Percentiles rank a stretch among this genome's conserved stretches.
Evolutionary conservation across 2,888 invertebrate species (phyloP).

Genomic region (Lamellibrachia columna): DNA sequence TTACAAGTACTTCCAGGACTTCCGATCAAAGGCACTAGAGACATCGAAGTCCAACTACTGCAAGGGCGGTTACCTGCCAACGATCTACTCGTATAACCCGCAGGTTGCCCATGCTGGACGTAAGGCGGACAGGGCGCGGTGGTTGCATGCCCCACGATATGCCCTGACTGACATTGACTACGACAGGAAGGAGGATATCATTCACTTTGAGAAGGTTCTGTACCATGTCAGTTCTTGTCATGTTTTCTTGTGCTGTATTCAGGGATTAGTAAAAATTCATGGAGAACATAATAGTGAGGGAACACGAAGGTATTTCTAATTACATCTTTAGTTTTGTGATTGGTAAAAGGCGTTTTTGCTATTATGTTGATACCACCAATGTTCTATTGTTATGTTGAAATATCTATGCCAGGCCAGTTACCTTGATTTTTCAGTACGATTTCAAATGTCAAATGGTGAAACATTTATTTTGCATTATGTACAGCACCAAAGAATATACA

Average conservation of each 20-base stretch:
- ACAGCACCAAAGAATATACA: neutral
- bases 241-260: neutral
- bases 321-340: neutral
- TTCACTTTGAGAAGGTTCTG: slow-evolving; percentile 55
- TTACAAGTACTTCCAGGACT: slow-evolving; percentile 66
- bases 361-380: neutral
- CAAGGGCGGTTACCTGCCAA: slow-evolving; percentile 64
- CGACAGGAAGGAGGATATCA: slow-evolving; percentile 61
- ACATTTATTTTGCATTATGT: neutral
- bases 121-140: slow-evolving; percentile 60
- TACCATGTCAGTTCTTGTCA: neutral
- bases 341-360: neutral
- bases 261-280: neutral
- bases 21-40: slow-evolving; percentile 60
- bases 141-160: slow-evolving; percentile 60
- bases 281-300: neutral
- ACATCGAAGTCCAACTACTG: slow-evolving; percentile 59
- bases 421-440: neutral
- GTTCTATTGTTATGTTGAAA: neutral
- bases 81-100: slow-evolving; percentile 64
- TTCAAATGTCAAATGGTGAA: no score
- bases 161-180: slow-evolving; percentile 60
- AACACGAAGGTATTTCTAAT: neutral
- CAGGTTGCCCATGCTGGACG: slow-evolving; percentile 64
- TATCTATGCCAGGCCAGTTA: neutral